Conservation (phyloP, 53 echinoderm and acorn worm species). For the Antedon mediterranea region DNA sequence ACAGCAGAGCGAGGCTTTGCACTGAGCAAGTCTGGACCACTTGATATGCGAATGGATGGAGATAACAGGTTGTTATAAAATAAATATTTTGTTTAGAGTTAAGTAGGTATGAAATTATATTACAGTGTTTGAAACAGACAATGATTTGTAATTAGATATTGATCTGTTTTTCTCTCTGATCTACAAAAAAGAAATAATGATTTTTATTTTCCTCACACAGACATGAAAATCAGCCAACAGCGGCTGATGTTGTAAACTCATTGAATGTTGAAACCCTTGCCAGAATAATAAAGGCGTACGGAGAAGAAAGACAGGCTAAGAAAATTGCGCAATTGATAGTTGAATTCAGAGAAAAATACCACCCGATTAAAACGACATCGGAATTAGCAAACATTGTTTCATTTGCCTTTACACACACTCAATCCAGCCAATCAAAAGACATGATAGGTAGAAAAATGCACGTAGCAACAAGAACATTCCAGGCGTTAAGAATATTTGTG, state of each 20-base stretch:
- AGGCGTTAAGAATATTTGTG: slow-evolving; percentile 69
- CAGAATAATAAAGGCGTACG: slow-evolving; percentile 59
- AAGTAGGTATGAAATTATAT: no score
- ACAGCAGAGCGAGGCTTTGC: slow-evolving; percentile 70
- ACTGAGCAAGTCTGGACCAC: slow-evolving; percentile 57
- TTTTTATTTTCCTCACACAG: slow-evolving; percentile 18
- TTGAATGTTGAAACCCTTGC: slow-evolving; percentile 41
- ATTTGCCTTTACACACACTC: slow-evolving; percentile 47
- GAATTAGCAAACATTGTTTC: slow-evolving; percentile 60
- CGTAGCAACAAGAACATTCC: slow-evolving; percentile 75
- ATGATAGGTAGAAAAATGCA: slow-evolving; percentile 46
- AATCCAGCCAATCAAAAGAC: slow-evolving; percentile 33
- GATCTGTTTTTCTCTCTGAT: background rate
- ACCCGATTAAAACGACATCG: slow-evolving; percentile 45
- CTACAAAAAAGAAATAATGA: background rate
- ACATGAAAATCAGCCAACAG: slow-evolving; percentile 56
- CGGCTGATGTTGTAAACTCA: slow-evolving; percentile 80
- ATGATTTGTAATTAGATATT: background rate
- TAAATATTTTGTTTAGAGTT: background rate
- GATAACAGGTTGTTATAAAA: slow-evolving; percentile 31
- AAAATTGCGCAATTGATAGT: slow-evolving; percentile 62
- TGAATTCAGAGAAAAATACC: slow-evolving; percentile 64
- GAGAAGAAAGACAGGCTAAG: slow-evolving; percentile 58
- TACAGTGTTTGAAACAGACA: background rate
- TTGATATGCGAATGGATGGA: slow-evolving; percentile 93